Conservation (phyloP, 2,888 invertebrate genomes). For the Zaprionus bogoriensis region DNA sequence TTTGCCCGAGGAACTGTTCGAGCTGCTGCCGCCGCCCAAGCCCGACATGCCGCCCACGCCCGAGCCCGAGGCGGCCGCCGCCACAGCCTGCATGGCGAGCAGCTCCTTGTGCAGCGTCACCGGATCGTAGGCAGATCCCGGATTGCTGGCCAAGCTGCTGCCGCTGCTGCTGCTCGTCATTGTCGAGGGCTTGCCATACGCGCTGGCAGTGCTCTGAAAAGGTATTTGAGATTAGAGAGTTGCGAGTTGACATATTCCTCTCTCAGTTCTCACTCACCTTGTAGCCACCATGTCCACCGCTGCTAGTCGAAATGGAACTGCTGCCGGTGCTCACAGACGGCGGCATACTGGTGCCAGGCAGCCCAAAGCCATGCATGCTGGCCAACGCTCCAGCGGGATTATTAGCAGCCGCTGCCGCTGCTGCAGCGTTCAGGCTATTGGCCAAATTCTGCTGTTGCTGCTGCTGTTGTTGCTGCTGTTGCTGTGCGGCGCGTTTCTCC, state of each 20-base stretch:
- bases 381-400: constrained; percentile 79
- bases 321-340: constrained; percentile 72
- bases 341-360: constrained; percentile 80
- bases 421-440: constrained; percentile 78
- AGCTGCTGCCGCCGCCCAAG: constrained; percentile 7
- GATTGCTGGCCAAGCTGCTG: constrained; percentile 71
- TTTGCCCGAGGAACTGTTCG: constrained; percentile 64
- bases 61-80: constrained; percentile 80
- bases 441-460: constrained; percentile 80
- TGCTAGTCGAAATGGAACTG: constrained; percentile 65
- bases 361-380: constrained; percentile 80
- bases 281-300: constrained; percentile 67
- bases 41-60: constrained; percentile 48
- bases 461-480: constrained; percentile 77
- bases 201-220: constrained; percentile 77
- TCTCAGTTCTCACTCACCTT: constrained; percentile 68
- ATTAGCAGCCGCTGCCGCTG: constrained; percentile 77
- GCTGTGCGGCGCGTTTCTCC: constrained; percentile 81
- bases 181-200: constrained; percentile 80
- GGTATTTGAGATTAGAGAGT: not conserved
- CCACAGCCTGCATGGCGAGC: constrained; percentile 83
- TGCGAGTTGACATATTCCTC: too few species aligned
- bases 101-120: constrained; percentile 83
- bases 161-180: constrained; percentile 72
- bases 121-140: constrained; percentile 82